Percentiles rank a stretch among this genome's conserved stretches.
Evolutionary conservation across 64 coral and sea anemone species (phyloP).

Genomic region (Platygyra sinensis): DNA sequence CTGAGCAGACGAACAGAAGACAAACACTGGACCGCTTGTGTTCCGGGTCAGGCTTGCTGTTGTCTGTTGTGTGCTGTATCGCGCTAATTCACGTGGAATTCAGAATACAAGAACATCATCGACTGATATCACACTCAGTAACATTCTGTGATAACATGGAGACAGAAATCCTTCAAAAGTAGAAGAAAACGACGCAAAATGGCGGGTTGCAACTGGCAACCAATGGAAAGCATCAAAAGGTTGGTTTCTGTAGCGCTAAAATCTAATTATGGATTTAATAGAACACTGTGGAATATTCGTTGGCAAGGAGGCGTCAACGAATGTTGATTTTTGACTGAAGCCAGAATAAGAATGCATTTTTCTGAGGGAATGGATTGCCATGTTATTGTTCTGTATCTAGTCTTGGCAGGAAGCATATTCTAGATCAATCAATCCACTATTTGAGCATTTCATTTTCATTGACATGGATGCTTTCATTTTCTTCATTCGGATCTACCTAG

Average conservation of each 20-base stretch:
- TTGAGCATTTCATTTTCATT: no score
- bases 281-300: no score
- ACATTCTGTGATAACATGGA: constrained; percentile 1
- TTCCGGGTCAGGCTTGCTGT: constrained; percentile 6
- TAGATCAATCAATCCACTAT: no score
- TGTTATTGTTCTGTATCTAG: no score
- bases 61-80: constrained; percentile 31
- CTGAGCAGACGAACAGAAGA: neutral
- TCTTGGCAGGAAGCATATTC: no score
- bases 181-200: neutral
- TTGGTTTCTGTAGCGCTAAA: neutral
- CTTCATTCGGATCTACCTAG: no score
- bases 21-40: neutral
- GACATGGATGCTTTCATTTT: no score
- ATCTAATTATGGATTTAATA: no score
- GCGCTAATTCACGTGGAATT: constrained; percentile 2
- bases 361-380: no score
- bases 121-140: constrained; percentile 29
- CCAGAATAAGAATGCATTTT: no score
- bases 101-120: constrained; percentile 24
- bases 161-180: constrained; percentile 8
- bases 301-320: no score
- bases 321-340: no score
- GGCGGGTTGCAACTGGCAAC: neutral
- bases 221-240: neutral